Base-by-base conservation (phyloP, 2,797 vertebrate genomes). In the Centropyge bicolor region DNA sequence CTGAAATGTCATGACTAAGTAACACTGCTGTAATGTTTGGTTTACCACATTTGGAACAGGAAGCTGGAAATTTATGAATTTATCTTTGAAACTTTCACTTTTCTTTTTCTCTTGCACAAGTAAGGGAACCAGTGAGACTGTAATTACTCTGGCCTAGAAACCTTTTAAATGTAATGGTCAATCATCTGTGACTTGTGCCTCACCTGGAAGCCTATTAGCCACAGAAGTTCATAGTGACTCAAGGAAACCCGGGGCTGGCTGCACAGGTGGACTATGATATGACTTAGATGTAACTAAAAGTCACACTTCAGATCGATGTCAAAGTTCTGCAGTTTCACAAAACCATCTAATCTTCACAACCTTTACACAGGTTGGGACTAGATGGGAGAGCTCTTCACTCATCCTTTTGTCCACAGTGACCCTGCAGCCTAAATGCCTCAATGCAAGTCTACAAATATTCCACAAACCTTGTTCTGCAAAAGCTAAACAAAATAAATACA, bases 171-270 rank as follows among this genome's bases (percentile, higher is more conserved):
- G 11, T 13, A 22, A 38, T 5, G 3, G 6, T 38, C 1, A 52
- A 16, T 31, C 19, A 24, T 31, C 43, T 49, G 6, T 13, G n/a
- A 38, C 8, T 22, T 59, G 22, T 51, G 36, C 59, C 40, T 61
- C 54, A 57, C 54, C 27, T 61, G 20, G 20, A 55, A 38, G 6
- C 43, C 17, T 24, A 38, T 8, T 16, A 69, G 20, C 8, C 3
- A 17, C 38, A 1, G 27, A 49, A 40, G 40, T 60, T 78, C 5
- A 14, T 8, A 46, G 12, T 49, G 24, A 64, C 13, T 6, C 17
- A n/a, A 3, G 31, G 12, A 48, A 35, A 76, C 24, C 57, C 0
- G 1, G 62, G 81, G 67, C 67, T 69, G 85, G 63, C 63, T 81
- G 67, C 78, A 76, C 57, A 81, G 46, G 9, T 6, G 22, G 1